A percentile compares a stretch with the other conserved stretches of the same genome.
phyloP scores from a whole-genome alignment of 2,888 invertebrate species.

The Eristalinus sepulchralis region DNA sequence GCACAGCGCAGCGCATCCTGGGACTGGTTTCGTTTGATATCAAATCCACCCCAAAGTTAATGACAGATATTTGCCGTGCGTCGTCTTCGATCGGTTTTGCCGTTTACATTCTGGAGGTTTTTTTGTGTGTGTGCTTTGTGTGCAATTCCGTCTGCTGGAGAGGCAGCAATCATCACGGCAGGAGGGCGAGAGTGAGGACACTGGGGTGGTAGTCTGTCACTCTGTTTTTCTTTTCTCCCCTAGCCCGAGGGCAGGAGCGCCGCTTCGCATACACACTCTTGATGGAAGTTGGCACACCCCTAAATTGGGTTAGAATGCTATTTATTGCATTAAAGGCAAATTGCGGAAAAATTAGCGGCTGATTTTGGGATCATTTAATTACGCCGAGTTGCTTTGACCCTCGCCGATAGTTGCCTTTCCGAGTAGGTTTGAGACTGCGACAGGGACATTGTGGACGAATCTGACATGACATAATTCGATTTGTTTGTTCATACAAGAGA shows the following conservation, averaged over 20 bases:
- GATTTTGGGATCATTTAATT: constrained; percentile 81
- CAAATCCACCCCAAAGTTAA: constrained; percentile 63
- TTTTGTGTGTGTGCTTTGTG: constrained; percentile 18
- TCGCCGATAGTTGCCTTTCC: constrained; percentile 3
- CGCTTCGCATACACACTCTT: constrained; percentile 62
- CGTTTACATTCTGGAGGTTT: neutral
- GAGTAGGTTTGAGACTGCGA: constrained; percentile 17
- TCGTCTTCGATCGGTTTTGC: constrained; percentile 16
- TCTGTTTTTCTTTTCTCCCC: constrained; percentile 11
- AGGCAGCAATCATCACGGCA: constrained; percentile 63
- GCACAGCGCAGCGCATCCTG: constrained; percentile 26
- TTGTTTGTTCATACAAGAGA: neutral
- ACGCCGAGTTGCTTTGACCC: constrained; percentile 58
- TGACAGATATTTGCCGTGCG: constrained; percentile 50
- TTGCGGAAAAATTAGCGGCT: constrained; percentile 82
- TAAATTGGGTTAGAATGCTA: constrained; percentile 73
- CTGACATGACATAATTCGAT: neutral
- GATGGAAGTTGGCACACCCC: constrained; percentile 57
- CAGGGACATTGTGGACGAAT: neutral
- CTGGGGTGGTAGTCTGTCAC: constrained; percentile 43
- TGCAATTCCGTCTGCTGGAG: neutral
- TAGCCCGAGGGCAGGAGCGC: neutral
- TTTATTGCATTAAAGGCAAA: constrained; percentile 81
- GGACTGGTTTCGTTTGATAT: constrained; percentile 60
- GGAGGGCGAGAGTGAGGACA: constrained; percentile 50